These are phyloP conservation scores for Miniopterus natalensis DNA, from an alignment of 2,113 vertebrate genomes.

Conservation along the genomic window DNA sequence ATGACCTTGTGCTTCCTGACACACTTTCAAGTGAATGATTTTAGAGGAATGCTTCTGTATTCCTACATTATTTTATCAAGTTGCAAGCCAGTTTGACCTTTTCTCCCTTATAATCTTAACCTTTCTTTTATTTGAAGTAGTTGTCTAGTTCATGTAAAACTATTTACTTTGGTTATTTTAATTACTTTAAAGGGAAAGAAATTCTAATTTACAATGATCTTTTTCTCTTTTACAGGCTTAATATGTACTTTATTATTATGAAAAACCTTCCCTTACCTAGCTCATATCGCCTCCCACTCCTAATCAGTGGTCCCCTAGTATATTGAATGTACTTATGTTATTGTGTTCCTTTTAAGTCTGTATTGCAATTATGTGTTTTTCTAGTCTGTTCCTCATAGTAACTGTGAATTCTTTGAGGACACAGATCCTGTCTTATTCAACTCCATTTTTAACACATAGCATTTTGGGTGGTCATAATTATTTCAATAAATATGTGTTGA, in stretches of 20 bases:
- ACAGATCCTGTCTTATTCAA: neutral
- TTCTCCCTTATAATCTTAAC: neutral
- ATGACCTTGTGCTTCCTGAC: slow-evolving; percentile 32
- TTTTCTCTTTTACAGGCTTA: neutral
- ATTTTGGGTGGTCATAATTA: neutral
- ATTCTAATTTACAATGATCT: neutral
- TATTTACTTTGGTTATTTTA: slow-evolving; percentile 43
- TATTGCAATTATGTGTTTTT: neutral
- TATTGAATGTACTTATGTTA: neutral
- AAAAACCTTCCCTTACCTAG: neutral
- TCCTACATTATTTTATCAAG: neutral
- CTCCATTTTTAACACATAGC: neutral
- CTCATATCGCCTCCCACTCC: neutral
- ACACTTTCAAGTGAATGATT: slow-evolving; percentile 35
- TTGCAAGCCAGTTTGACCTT: neutral
- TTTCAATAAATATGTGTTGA: neutral
- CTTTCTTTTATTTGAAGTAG: slow-evolving; percentile 10
- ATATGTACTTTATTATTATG: neutral
- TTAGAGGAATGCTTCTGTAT: neutral
- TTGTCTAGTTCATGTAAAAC: neutral
- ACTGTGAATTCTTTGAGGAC: neutral
- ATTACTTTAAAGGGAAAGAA: neutral
- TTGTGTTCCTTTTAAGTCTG: neutral
- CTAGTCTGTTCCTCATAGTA: neutral
- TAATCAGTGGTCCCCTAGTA: neutral